phyloP scores from a whole-genome alignment of 1,140 invertebrate species.

The Pentalonia nigronervosa region DNA sequence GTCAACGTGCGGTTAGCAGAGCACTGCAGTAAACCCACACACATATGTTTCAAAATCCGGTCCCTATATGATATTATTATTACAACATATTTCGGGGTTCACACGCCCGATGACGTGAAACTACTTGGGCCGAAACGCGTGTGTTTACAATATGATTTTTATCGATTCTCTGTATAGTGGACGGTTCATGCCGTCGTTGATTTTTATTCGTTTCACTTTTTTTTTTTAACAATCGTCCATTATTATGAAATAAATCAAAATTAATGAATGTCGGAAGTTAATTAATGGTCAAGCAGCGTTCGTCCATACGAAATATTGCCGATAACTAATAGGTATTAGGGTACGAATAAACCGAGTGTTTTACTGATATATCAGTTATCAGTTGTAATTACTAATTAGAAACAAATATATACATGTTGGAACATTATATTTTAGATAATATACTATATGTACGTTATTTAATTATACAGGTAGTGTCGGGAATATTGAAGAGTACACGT shows the following conservation, averaged over 20 bases:
- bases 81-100: background rate
- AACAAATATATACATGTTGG: background rate
- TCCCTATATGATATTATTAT: background rate
- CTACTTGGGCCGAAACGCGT: background rate
- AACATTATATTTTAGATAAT: background rate
- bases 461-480: background rate
- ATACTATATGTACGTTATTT: background rate
- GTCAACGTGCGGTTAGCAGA: background rate
- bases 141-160: background rate
- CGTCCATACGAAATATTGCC: background rate
- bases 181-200: background rate
- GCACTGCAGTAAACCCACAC: background rate
- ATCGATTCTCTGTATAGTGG: background rate
- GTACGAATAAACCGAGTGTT: background rate
- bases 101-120: slow-evolving; percentile 18
- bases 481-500: background rate
- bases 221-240: background rate
- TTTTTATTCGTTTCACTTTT: background rate
- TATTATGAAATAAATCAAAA: background rate
- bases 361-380: background rate
- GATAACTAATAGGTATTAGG: background rate
- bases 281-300: slow-evolving; percentile 7
- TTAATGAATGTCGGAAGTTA: background rate
- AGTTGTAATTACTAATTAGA: background rate
- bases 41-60: slow-evolving; percentile 13